Conservation (phyloP, 2,888 invertebrate genomes). For the Hypselothyrea guttata region DNA sequence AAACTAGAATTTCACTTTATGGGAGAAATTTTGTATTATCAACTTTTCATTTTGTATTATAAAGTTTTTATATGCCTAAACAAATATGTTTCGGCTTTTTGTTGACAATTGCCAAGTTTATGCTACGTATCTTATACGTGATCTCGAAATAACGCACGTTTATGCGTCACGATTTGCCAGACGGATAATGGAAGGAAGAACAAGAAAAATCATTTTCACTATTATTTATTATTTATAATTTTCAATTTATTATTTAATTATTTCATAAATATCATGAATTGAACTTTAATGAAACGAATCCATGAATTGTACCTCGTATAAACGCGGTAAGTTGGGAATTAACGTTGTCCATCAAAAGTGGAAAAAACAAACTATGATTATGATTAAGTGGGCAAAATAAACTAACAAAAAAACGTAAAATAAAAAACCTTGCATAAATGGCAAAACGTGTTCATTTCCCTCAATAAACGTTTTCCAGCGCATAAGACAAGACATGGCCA, state of each 20-base stretch:
- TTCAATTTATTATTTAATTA: too few relatives aligned
- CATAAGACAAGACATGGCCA: conserved; percentile 3
- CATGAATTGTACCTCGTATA: too few relatives aligned
- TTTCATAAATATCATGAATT: too few relatives aligned
- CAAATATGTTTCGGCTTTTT: neutral
- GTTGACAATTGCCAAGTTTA: too few relatives aligned
- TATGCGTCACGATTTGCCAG: too few relatives aligned
- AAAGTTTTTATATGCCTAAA: conserved; percentile 16
- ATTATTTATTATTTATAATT: too few relatives aligned
- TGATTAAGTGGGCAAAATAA: conserved; percentile 30
- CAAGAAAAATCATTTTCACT: too few relatives aligned
- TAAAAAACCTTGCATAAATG: conserved; percentile 9
- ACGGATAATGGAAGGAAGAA: too few relatives aligned
- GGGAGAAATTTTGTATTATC: conserved; percentile 61
- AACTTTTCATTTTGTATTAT: conserved; percentile 45
- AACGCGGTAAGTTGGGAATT: too few relatives aligned
- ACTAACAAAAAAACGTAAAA: neutral
- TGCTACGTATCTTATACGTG: too few relatives aligned
- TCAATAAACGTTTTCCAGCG: neutral
- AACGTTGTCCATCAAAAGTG: conserved; percentile 9
- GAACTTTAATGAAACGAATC: too few relatives aligned
- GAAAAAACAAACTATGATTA: conserved; percentile 12
- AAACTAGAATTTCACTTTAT: conserved; percentile 61
- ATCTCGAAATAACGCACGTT: too few relatives aligned
- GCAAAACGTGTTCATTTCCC: conserved; percentile 3